Evolutionary conservation across 2,888 invertebrate genomes (phyloP).

Genomic region (Corbicula japonica): DNA sequence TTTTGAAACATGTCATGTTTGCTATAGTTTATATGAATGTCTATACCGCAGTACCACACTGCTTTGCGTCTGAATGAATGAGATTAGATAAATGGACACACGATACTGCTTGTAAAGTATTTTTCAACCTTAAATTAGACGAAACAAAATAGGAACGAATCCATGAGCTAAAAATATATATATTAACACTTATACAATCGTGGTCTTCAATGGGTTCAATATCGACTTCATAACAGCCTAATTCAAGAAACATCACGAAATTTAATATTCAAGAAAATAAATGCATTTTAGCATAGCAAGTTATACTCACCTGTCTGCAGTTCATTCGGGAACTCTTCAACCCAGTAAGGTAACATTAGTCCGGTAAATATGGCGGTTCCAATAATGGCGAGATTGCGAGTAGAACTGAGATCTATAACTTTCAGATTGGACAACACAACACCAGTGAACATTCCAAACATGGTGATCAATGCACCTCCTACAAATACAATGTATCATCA

Average conservation of each 20-base stretch:
- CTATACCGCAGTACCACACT: no score
- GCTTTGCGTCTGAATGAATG: no score
- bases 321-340: conserved; percentile 58
- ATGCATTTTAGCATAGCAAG: not conserved
- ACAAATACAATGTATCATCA: no score
- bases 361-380: conserved; percentile 95
- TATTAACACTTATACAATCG: no score
- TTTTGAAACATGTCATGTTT: no score
- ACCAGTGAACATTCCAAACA: conserved; percentile 66
- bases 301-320: conserved; percentile 68
- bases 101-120: no score
- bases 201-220: not conserved
- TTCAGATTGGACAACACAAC: conserved; percentile 75
- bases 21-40: no score
- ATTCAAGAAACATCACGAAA: not conserved
- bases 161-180: no score
- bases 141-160: no score
- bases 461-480: conserved; percentile 75
- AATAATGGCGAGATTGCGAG: conserved; percentile 90
- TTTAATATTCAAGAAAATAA: not conserved
- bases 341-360: conserved; percentile 87
- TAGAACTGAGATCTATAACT: conserved; percentile 91
- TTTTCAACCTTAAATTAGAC: no score
- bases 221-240: not conserved
- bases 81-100: no score